Conservation (phyloP, 2,113 vertebrate species). For the Corvus moneduloides region DNA sequence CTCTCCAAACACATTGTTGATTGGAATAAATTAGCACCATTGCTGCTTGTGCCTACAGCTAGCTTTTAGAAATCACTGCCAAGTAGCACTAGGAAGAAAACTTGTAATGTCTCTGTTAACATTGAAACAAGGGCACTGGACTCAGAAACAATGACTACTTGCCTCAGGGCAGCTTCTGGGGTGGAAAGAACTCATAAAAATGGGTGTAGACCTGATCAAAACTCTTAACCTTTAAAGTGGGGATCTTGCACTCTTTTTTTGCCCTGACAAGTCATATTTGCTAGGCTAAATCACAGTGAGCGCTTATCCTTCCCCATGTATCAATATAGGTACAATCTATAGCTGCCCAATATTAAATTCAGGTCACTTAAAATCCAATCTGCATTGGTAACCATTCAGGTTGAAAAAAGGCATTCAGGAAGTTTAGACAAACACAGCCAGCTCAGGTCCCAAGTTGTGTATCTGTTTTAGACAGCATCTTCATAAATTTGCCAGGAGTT, state of each 20-base stretch:
- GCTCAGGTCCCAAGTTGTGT: rapidly evolving
- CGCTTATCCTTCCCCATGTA: background rate
- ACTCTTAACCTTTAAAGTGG: background rate
- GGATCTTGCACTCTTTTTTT: background rate
- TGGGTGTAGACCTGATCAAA: background rate
- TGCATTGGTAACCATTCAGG: background rate
- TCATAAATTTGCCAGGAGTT: background rate
- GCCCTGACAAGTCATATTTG: background rate
- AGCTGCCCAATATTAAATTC: background rate
- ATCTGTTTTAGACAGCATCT: background rate
- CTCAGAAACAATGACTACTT: background rate
- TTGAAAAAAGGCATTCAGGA: background rate
- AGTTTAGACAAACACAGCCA: background rate
- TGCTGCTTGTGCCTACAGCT: background rate
- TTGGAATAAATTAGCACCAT: background rate
- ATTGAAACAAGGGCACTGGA: background rate
- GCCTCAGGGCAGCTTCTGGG: background rate
- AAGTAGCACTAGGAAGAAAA: background rate
- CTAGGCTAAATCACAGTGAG: background rate
- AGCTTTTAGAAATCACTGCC: background rate
- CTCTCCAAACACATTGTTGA: background rate
- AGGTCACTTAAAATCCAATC: background rate
- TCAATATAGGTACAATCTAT: background rate
- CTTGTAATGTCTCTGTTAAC: background rate
- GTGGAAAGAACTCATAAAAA: background rate